phyloP scores from a whole-genome alignment of 2,113 vertebrate species.

The Calonectris borealis region DNA sequence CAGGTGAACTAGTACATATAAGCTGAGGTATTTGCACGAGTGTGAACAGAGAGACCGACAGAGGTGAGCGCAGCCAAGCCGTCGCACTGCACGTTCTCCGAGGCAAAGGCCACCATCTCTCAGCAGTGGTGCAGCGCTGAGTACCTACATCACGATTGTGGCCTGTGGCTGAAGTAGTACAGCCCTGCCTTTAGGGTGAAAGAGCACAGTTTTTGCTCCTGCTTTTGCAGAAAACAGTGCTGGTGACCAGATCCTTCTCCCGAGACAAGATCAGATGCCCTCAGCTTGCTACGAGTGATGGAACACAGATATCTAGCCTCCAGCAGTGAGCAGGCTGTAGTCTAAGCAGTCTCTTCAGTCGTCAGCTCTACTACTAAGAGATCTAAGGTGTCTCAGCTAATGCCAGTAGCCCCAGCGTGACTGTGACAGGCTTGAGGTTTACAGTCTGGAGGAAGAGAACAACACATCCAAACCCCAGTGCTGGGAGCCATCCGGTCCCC shows the following conservation, averaged over 20 bases:
- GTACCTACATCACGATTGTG: fast-evolving
- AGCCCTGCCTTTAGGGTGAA: not conserved
- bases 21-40: not conserved
- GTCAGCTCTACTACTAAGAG: not conserved
- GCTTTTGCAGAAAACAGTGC: not conserved
- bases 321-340: not conserved
- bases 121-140: not conserved
- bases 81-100: not conserved
- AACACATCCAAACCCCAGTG: not conserved
- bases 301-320: too few relatives aligned
- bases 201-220: not conserved
- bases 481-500: not conserved
- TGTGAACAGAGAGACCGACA: not conserved
- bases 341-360: too few relatives aligned
- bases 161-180: not conserved
- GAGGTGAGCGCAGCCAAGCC: not conserved
- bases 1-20: not conserved
- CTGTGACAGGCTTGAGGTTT: not conserved
- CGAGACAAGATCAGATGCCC: not conserved
- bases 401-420: fast-evolving
- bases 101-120: not conserved
- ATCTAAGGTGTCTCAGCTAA: not conserved
- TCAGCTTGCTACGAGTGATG: not conserved
- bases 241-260: not conserved
- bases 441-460: not conserved